Base-by-base conservation (phyloP, 2,113 vertebrate genomes). In the Panthera tigris region DNA sequence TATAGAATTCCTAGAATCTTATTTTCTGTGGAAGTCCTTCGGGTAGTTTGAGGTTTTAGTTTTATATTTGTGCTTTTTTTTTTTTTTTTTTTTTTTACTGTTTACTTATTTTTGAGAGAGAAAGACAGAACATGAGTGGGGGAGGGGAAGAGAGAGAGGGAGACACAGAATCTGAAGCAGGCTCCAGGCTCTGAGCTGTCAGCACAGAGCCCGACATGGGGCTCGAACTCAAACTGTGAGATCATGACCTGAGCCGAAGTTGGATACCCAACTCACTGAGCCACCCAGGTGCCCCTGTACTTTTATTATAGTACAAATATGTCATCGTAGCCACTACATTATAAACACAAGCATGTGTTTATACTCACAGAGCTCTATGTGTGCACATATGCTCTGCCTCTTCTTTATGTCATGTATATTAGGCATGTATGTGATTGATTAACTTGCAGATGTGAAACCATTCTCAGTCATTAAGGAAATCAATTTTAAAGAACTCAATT, bases 391-490 rank as follows among this genome's bases (percentile, higher is more conserved):
- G 13, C 3, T 1, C 1, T 55, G 6, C 5, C 74, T 79, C 50
- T 73, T n/a, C 7, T 18, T 82, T 95, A 78, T 36, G 10, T 63
- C 33, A 87, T 23, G 7, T 61, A 19, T 84, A 68, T 84, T 92
- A 66, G 1, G 52, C 31, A n/a, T 39, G 19, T n/a, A 10, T 76
- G 33, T 69, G 5, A 52, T 25, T 88, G 66, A 94, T 65, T 90
- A 66, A 89, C 88, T 87, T 95, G 1, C 14, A 68, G 89, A 65
- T 73, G 25, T 14, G 61, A 65, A 90, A 68, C 74, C 41, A 63
- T 91, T 19, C 52, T 73, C 66, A 45, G 52, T 89, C 11, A 92
- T 36, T 96, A 92, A 87, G 39, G 79, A 90, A 94, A 80, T 18
- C 0, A 66, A 69, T 84, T 88, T 84, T 57, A 90, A 82, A 12